Conservation (phyloP, 30 jellyfish, hydroid and myxozoan species). For the Aurelia aurita complex sp. Pacific region DNA sequence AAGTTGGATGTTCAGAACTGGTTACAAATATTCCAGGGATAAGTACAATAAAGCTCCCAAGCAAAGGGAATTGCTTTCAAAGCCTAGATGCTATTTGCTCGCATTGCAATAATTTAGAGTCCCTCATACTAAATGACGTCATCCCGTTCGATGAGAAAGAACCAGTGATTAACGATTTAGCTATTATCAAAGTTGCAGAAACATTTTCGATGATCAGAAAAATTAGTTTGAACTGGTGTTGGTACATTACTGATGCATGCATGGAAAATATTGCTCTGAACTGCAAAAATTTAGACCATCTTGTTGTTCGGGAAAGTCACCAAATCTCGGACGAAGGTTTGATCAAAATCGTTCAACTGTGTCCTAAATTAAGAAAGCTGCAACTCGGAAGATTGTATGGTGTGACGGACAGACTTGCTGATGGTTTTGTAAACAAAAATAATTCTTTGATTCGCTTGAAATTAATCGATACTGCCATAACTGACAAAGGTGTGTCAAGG, state of each 20-base stretch:
- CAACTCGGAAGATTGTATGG: constrained; percentile 51
- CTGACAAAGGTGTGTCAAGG: constrained; percentile 21
- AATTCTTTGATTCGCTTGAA: constrained; percentile 5
- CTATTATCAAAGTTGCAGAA: constrained; percentile 1
- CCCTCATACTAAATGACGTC: constrained; percentile 24
- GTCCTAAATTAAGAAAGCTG: constrained; percentile 28
- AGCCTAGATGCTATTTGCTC: constrained; percentile 14
- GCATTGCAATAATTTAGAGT: constrained; percentile 6
- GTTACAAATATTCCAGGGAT: neutral
- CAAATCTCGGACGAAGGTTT: constrained; percentile 44
- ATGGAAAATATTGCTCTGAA: constrained; percentile 28
- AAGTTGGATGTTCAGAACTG: constrained; percentile 38
- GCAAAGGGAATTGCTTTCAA: constrained; percentile 43
- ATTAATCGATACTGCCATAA: constrained; percentile 24
- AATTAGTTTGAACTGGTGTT: constrained; percentile 46
- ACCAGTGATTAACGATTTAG: constrained; percentile 28
- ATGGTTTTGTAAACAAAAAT: neutral
- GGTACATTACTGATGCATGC: constrained; percentile 51
- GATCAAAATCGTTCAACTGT: constrained; percentile 8
- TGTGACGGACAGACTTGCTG: constrained; percentile 50
- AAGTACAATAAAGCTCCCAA: constrained; percentile 32
- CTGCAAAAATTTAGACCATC: constrained; percentile 43
- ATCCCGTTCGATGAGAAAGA: constrained; percentile 30
- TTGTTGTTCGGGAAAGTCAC: constrained; percentile 38
- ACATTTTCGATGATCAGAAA: constrained; percentile 14